Conservation (phyloP, 2,797 vertebrate species). For the Botia almorhae region DNA sequence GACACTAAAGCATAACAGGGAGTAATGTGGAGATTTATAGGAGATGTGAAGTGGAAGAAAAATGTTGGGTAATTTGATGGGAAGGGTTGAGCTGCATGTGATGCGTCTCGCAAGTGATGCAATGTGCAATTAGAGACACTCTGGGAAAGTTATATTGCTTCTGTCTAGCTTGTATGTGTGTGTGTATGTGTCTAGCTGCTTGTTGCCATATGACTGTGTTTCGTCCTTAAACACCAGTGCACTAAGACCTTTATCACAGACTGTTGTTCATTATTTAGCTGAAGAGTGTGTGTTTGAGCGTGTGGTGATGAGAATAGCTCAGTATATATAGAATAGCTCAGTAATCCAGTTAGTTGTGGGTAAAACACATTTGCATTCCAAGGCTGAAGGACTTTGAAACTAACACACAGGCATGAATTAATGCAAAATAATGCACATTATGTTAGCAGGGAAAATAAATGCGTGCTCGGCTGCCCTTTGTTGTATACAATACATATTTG, state of each 20-base stretch:
- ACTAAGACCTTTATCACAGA: neutral
- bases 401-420: neutral
- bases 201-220: conserved; percentile 15
- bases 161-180: neutral
- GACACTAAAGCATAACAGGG: neutral
- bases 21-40: neutral
- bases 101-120: conserved; percentile 17
- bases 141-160: conserved; percentile 19
- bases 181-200: neutral
- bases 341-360: conserved; percentile 22
- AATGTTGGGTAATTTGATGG: conserved; percentile 29
- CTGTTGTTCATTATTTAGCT: neutral
- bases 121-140: conserved; percentile 26
- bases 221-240: neutral
- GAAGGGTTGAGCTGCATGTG: conserved; percentile 5
- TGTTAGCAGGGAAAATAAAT: neutral
- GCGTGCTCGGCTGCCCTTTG: neutral
- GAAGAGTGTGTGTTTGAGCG: neutral
- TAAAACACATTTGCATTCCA: conserved; percentile 14
- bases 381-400: conserved; percentile 15
- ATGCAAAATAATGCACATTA: conserved; percentile 2
- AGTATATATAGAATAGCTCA: conserved; percentile 15
- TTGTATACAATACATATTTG: neutral
- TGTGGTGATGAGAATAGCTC: conserved; percentile 10
- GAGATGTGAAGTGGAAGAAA: conserved; percentile 23